Base-by-base conservation (phyloP, 2,888 invertebrate genomes). In the Ligdia adustata region DNA sequence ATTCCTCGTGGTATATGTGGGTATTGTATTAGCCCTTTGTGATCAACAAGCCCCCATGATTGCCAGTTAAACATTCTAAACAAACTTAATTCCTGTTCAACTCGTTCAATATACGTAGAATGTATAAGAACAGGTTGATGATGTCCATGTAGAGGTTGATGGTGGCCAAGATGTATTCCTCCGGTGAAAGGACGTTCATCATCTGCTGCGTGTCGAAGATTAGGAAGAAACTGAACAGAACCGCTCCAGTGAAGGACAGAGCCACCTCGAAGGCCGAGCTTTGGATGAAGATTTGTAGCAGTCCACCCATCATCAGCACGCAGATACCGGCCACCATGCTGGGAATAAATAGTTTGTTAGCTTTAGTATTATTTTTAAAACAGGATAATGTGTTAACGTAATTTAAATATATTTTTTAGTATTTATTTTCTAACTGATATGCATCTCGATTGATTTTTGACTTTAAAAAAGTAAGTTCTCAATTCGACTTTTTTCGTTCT, bases 101-200 rank as follows among this genome's bases (percentile, higher is more conserved):
- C 43, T 92, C 93, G 55, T 93, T 93, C 39, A 97, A 87, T 60
- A 95, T 93, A 49, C 95, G 92, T 44, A 97, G 90, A 61, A 96
- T 94, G 75, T 96, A 93, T 9, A 96, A 69, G 87, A 97, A 97
- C 56, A 97, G 85, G 80, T 97, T 97, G 57, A 97, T 91, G 48
- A 97, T 96, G 69, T 97, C 97, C 88, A 97, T 91, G 77, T 97
- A 97, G 28, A 97, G 88, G 76, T 95, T 95, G 72, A 97, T 95
- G 0, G 96, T 95, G 1, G 96, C 96, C 35, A 96, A 82, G 62
- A 97, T 96, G 80, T 97, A 97, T 72, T 97, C 97, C 75, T 97
- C 97, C 0, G 97, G 94, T 0, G 95, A 95, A 38, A 96, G 84
- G 2, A 91, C 92, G 57, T 93, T 92, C 95, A 96, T 95, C 84